These are phyloP conservation scores for Laterallus jamaicensis DNA, from an alignment of 2,113 vertebrate genomes.

Conservation along the genomic window DNA sequence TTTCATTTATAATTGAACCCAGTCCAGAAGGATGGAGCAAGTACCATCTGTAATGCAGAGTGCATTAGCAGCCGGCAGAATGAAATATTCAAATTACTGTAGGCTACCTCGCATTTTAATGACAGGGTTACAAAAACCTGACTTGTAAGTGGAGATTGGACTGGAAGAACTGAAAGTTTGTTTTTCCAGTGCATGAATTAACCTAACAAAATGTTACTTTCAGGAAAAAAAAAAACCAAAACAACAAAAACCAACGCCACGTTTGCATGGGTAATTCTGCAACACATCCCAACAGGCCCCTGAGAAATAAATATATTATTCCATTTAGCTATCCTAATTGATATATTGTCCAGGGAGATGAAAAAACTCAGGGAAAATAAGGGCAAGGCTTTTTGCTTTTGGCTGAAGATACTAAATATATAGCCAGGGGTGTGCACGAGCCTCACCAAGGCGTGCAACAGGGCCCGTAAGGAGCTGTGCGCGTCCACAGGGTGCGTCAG, in stretches of 20 bases:
- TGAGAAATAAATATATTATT: background rate
- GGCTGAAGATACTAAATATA: background rate
- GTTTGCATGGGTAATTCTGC: conserved; percentile 9
- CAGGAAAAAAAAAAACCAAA: background rate
- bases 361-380: background rate
- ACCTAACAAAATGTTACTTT: conserved; percentile 63
- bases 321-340: conserved; percentile 47
- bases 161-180: conserved; percentile 66
- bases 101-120: conserved; percentile 78
- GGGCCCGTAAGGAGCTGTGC: accelerated
- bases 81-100: conserved; percentile 85
- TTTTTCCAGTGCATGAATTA: conserved; percentile 50
- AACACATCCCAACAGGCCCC: conserved; percentile 8
- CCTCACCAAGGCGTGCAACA: accelerated
- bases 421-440: accelerated
- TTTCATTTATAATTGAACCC: conserved; percentile 84
- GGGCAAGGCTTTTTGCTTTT: background rate
- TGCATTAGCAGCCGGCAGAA: conserved; percentile 78
- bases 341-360: background rate
- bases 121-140: conserved; percentile 72
- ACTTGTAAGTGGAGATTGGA: conserved; percentile 59
- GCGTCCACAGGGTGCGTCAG: background rate
- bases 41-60: conserved; percentile 80
- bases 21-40: conserved; percentile 81
- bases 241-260: too few species aligned